Evolutionary conservation across 2,113 vertebrate genomes (phyloP), one percentile per base, ranked within the genome.

Genomic region (Speoplatyrhinus poulsoni): DNA sequence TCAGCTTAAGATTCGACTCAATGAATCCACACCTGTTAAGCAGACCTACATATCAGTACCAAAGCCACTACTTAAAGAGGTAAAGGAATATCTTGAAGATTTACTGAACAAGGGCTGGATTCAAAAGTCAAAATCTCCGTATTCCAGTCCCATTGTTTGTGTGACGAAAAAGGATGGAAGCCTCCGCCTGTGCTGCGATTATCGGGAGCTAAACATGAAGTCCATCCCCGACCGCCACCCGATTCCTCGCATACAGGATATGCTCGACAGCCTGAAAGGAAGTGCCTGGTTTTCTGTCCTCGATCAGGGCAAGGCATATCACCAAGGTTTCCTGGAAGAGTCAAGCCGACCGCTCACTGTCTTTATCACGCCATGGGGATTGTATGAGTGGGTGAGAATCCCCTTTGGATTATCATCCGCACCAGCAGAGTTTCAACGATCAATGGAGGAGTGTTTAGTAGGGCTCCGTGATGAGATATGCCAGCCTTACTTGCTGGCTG

Each of bases 371-470:
- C 26, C 26, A 2, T 26, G 26, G 26, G 26, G 26, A 26, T 26
- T 26, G 26, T 26, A 26, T 26, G 26, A 26, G 26, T 26, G 26
- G 26, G 26, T 26, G 26, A 26, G 26, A 3, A 26, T 26, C 32
- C 61, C 72, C 12, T 79, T 79, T 47, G 60, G 71, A 0, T 33
- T 69, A 9, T 46, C 60, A 9, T 47, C 60, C 1, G 72, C 69
- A 9, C 66, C 66, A 2, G 62, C 60, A 2, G 52, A 73, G 47
- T 76, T 79, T 1, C 65, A 70, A 11, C 54, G 65, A 47, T 33
- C 12, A 1, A 74, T 78, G 70, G 64, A 78, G 16, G 59, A 75
- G 11, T 79, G 72, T 3, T 12, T 75, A 26, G 7, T 15, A 3
- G 72, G 62, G 4, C 56, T 79, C 3, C 3, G 48, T 0, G 62